phyloP scores from a whole-genome alignment of 2,113 vertebrate genomes.

The Delphinus delphis region DNA sequence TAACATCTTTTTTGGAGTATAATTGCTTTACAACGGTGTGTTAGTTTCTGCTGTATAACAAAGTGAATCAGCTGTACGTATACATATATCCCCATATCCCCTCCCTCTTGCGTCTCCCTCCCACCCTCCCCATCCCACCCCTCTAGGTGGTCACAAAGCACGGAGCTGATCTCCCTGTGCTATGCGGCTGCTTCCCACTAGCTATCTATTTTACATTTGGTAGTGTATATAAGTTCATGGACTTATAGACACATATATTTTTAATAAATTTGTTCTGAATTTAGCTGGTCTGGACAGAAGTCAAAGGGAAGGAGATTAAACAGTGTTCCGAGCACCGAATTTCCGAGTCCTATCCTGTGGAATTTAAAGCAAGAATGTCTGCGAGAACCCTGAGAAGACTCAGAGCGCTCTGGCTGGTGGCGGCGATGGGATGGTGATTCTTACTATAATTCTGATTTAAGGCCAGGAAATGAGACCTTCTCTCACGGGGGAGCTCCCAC shows the following conservation, averaged over 20 bases:
- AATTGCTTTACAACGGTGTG: too few species aligned
- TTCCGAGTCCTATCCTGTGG: neutral
- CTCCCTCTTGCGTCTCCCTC: too few species aligned
- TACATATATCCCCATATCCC: too few species aligned
- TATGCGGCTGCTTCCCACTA: too few species aligned
- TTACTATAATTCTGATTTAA: neutral
- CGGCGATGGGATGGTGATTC: fast-evolving
- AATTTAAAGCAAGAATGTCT: neutral
- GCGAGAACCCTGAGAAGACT: neutral
- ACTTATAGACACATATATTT: neutral
- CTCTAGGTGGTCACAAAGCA: too few species aligned
- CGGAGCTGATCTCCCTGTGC: too few species aligned
- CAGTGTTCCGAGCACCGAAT: neutral
- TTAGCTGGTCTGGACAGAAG: conserved; percentile 4
- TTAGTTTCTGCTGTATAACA: too few species aligned
- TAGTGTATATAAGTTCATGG: too few species aligned
- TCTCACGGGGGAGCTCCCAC: neutral
- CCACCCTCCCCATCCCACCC: too few species aligned
- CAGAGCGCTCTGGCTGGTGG: neutral
- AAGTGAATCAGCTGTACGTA: too few species aligned
- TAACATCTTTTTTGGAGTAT: too few species aligned
- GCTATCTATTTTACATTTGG: too few species aligned
- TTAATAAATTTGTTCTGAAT: neutral
- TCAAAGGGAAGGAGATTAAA: neutral
- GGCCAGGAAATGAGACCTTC: neutral